phyloP scores from a whole-genome alignment of 2,888 invertebrate species.

The Crepidodera aurea region DNA sequence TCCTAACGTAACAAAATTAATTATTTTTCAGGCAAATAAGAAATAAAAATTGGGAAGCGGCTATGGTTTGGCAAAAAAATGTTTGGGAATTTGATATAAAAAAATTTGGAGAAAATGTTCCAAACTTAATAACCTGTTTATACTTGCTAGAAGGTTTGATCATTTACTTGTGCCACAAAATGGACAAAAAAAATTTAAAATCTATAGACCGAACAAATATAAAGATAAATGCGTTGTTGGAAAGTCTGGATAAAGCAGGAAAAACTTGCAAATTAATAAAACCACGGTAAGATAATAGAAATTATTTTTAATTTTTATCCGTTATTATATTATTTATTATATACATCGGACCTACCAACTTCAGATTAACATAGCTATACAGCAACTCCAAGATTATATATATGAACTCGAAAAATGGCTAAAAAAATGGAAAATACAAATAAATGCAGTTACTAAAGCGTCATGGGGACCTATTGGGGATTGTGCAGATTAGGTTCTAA shows the following conservation, averaged over 20 bases:
- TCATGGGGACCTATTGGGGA: no score
- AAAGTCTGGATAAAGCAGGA: constrained; percentile 47
- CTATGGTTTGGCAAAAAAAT: constrained; percentile 65
- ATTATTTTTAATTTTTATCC: no score
- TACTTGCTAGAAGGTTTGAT: constrained; percentile 67
- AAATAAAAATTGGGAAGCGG: constrained; percentile 67
- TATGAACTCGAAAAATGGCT: no score
- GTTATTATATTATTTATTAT: no score
- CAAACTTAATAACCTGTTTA: constrained; percentile 60
- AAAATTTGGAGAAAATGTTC: constrained; percentile 29
- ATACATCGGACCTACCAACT: no score
- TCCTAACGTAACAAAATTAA: no score
- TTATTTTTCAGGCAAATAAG: constrained; percentile 64
- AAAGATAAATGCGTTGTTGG: constrained; percentile 53
- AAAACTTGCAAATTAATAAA: constrained; percentile 50
- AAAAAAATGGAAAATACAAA: no score
- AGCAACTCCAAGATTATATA: no score
- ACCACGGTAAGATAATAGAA: constrained; percentile 59
- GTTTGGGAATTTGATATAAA: constrained; percentile 54
- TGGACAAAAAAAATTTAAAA: constrained; percentile 52
- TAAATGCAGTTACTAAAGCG: no score
- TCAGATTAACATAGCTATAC: no score
- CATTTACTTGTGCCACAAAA: constrained; percentile 62
- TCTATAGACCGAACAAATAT: constrained; percentile 47
- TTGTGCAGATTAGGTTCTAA: no score